Conservation (phyloP, 37 sponge, comb jelly and placozoan species). For the Agelas oroides region DNA sequence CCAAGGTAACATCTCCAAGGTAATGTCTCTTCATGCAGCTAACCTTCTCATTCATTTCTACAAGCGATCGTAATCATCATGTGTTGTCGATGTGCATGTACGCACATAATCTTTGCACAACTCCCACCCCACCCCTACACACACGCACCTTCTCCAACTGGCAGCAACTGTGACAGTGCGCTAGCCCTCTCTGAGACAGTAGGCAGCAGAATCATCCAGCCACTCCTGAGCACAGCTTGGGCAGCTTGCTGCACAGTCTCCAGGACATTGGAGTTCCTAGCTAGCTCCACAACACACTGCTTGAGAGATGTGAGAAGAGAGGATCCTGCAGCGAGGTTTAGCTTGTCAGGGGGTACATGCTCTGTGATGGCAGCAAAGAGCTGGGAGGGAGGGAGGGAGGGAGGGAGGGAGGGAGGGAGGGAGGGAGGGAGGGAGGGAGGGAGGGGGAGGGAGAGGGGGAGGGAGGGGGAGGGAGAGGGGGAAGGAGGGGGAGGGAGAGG, state of each 20-base stretch:
- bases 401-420: not conserved
- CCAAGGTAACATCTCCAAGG: too few relatives aligned
- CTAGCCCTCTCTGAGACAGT: constrained; percentile 90
- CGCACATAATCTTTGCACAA: too few relatives aligned
- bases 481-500: too few relatives aligned
- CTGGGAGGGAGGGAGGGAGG: constrained; percentile 34
- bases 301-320: constrained; percentile 84
- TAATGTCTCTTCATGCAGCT: too few relatives aligned
- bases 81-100: too few relatives aligned
- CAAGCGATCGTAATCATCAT: too few relatives aligned
- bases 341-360: constrained; percentile 31
- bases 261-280: constrained; percentile 70
- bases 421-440: too few relatives aligned
- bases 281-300: constrained; percentile 82
- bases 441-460: too few relatives aligned
- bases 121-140: not conserved
- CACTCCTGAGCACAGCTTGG: constrained; percentile 74
- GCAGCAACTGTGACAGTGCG: constrained; percentile 75
- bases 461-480: too few relatives aligned
- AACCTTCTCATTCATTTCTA: too few relatives aligned
- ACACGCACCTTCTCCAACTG: constrained; percentile 60
- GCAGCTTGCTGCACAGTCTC: constrained; percentile 84
- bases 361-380: constrained; percentile 79
- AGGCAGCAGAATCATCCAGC: constrained; percentile 88
- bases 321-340: constrained; percentile 68